Percentiles rank a stretch among this genome's conserved stretches.
Conservation (phyloP, 2,797 vertebrate genomes). For the Diplodus sargus region DNA sequence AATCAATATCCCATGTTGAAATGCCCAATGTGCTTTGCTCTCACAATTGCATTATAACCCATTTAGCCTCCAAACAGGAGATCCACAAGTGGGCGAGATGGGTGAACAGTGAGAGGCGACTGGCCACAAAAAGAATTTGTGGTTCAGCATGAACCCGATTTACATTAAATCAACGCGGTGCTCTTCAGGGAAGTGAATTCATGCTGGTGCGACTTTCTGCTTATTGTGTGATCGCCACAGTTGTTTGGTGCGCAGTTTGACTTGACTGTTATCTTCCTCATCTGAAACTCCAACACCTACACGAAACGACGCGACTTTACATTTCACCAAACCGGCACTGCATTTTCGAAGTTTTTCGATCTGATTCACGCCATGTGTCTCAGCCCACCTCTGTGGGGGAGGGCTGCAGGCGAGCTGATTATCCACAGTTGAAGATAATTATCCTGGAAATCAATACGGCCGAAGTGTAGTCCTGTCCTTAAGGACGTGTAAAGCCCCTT, state of each 20-base stretch:
- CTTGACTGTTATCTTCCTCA: not conserved
- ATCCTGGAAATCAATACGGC: not conserved
- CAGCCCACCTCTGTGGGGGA: not conserved
- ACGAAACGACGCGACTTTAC: not conserved
- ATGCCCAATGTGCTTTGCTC: not conserved
- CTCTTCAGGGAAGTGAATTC: not conserved
- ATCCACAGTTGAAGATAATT: not conserved
- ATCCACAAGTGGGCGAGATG: conserved; percentile 43
- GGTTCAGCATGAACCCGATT: conserved; percentile 9
- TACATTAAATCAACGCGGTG: not conserved
- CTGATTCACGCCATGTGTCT: not conserved
- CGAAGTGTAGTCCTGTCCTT: not conserved
- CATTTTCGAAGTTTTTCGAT: not conserved
- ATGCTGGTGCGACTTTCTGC: not conserved
- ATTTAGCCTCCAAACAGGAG: conserved; percentile 7
- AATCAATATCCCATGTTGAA: conserved; percentile 7
- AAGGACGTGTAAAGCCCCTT: not conserved
- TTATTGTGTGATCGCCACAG: not conserved
- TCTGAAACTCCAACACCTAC: not conserved
- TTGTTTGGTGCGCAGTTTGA: not conserved
- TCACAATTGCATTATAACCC: conserved; percentile 15
- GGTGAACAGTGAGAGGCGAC: conserved; percentile 1
- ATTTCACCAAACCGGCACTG: not conserved
- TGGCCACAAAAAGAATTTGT: conserved; percentile 4
- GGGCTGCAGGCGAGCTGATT: not conserved